Conservation (phyloP, 2,113 vertebrate genomes). For the Mirza zaza region DNA sequence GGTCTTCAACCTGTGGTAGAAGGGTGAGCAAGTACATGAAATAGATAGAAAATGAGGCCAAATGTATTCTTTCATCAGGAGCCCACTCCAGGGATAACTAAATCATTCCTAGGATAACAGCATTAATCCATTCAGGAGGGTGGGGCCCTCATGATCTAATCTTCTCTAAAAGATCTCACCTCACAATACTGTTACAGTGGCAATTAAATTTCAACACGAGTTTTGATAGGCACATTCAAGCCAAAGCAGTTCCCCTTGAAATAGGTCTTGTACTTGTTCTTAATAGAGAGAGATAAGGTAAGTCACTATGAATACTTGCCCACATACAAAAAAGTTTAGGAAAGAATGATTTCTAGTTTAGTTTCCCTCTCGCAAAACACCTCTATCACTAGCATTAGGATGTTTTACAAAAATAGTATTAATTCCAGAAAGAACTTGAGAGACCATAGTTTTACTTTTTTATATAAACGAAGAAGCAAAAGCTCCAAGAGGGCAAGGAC, state of each 20-base stretch:
- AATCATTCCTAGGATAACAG: not conserved
- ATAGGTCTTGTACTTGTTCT: not conserved
- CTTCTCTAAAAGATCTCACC: not conserved
- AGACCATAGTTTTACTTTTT: not conserved
- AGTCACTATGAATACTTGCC: not conserved
- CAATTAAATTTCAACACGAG: not conserved
- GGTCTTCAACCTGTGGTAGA: not conserved
- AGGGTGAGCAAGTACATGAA: not conserved
- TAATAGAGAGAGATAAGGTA: not conserved
- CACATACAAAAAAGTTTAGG: not conserved
- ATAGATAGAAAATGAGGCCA: not conserved
- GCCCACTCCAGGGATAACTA: not conserved
- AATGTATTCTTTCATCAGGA: not conserved
- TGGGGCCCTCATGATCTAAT: not conserved
- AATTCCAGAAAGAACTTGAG: not conserved
- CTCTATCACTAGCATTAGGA: not conserved
- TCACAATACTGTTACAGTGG: not conserved
- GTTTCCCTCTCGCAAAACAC: not conserved
- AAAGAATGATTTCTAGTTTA: not conserved
- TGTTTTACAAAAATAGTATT: not conserved
- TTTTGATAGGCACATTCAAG: not conserved
- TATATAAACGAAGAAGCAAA: not conserved
- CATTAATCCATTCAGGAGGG: not conserved
- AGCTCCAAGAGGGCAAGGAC: not conserved
- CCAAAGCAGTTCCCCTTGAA: not conserved